Evolutionary conservation across 2,113 vertebrate genomes (phyloP).

Genomic region (Cryptomyrus ogoouensis): DNA sequence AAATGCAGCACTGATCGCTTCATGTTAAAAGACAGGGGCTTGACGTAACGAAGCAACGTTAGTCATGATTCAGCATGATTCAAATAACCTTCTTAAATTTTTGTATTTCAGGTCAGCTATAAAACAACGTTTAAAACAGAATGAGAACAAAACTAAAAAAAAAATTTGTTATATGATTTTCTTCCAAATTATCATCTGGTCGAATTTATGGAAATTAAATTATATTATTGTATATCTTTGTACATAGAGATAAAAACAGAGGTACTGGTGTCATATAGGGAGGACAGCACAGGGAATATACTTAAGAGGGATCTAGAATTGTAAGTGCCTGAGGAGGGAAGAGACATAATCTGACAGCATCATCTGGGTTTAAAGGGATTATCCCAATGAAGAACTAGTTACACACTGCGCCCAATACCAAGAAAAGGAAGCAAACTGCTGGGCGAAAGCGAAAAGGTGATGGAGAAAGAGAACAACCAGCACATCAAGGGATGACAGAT

Average conservation of each 20-base stretch:
- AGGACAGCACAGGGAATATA: not conserved
- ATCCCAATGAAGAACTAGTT: not conserved
- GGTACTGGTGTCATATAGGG: not conserved
- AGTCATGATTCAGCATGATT: not conserved
- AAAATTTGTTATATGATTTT: not conserved
- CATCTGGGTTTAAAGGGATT: conserved; percentile 14
- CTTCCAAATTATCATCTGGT: not conserved
- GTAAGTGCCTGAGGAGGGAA: not conserved
- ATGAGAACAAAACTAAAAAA: not conserved
- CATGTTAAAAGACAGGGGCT: not conserved
- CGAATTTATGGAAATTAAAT: not conserved
- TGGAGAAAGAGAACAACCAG: not conserved
- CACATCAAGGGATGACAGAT: conserved; percentile 16
- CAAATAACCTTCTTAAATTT: not conserved
- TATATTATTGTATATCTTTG: not conserved
- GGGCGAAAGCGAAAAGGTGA: not conserved
- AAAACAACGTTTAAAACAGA: not conserved
- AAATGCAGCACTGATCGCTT: not conserved
- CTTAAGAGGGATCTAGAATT: not conserved
- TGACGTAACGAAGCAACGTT: not conserved
- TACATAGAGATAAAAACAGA: not conserved
- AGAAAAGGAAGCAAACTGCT: not conserved
- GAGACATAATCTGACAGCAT: not conserved
- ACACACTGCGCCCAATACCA: not conserved
- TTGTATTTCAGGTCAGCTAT: not conserved